phyloP scores from a whole-genome alignment of 2,888 invertebrate species.

The Steromphala cineraria region DNA sequence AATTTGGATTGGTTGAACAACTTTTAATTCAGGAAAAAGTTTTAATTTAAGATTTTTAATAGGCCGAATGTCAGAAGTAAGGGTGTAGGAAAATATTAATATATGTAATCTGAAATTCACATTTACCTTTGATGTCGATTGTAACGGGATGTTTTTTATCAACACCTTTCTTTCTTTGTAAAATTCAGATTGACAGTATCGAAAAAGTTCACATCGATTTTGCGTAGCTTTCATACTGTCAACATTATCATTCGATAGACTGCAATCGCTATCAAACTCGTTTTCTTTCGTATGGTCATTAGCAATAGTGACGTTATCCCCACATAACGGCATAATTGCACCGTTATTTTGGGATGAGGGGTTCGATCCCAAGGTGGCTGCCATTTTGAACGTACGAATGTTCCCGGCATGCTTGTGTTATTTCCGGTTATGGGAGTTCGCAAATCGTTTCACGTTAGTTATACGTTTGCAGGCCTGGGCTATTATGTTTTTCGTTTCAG shows the following conservation, averaged over 20 bases:
- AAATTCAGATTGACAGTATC: conserved; percentile 40
- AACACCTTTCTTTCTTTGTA: conserved; percentile 53
- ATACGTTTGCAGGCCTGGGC: no score
- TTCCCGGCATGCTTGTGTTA: conserved; percentile 20
- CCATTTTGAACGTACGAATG: conserved; percentile 26
- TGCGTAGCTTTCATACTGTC: neutral
- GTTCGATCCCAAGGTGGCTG: conserved; percentile 25
- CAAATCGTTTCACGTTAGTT: no score
- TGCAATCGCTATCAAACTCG: neutral
- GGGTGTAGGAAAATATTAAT: no score
- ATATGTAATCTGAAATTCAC: no score
- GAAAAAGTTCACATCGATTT: neutral
- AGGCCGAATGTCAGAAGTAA: no score
- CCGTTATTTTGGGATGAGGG: conserved; percentile 7
- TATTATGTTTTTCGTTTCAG: no score
- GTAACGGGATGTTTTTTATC: conserved; percentile 55
- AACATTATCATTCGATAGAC: neutral
- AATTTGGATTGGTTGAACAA: no score
- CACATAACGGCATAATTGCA: neutral
- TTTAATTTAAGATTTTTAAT: no score
- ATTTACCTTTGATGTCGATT: conserved; percentile 51
- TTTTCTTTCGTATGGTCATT: no score
- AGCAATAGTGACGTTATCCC: no score
- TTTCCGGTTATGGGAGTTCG: neutral
- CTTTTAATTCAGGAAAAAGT: no score